Evolutionary conservation across 2,888 invertebrate genomes (phyloP).

Genomic region (Spisula solida): DNA sequence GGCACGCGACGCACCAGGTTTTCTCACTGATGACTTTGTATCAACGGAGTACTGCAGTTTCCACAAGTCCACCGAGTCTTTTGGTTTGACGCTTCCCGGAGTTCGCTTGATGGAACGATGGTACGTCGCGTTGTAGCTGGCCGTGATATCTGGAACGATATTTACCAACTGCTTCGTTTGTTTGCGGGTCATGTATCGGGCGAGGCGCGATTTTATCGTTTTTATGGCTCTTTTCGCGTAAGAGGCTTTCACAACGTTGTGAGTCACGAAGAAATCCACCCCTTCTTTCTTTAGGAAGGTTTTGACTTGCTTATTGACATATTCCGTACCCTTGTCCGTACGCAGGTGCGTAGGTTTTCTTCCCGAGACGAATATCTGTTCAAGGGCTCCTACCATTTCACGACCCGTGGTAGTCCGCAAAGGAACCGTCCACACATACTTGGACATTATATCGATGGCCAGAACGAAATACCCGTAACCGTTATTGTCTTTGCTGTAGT

Average conservation of each 20-base stretch:
- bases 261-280: conserved; percentile 55
- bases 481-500: conserved; percentile 58
- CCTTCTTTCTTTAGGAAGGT: conserved; percentile 42
- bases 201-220: conserved; percentile 54
- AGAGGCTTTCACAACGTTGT: conserved; percentile 55
- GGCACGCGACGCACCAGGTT: neutral
- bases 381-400: conserved; percentile 56
- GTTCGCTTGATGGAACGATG: conserved; percentile 61
- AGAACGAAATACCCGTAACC: conserved; percentile 59
- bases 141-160: conserved; percentile 43
- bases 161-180: conserved; percentile 60
- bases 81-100: conserved; percentile 49
- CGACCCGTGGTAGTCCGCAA: conserved; percentile 51
- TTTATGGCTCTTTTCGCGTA: conserved; percentile 47
- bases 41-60: conserved; percentile 23
- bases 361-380: conserved; percentile 49
- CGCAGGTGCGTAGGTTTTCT: conserved; percentile 43
- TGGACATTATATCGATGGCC: conserved; percentile 57
- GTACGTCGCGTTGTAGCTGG: conserved; percentile 61
- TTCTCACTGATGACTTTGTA: neutral
- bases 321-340: conserved; percentile 59
- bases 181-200: conserved; percentile 55
- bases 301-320: conserved; percentile 53
- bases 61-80: conserved; percentile 38
- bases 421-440: conserved; percentile 55